Evolutionary conservation across 2,888 invertebrate species (phyloP), one percentile per base, ranked within the genome.

Genomic region (Ephialtes manifestator): DNA sequence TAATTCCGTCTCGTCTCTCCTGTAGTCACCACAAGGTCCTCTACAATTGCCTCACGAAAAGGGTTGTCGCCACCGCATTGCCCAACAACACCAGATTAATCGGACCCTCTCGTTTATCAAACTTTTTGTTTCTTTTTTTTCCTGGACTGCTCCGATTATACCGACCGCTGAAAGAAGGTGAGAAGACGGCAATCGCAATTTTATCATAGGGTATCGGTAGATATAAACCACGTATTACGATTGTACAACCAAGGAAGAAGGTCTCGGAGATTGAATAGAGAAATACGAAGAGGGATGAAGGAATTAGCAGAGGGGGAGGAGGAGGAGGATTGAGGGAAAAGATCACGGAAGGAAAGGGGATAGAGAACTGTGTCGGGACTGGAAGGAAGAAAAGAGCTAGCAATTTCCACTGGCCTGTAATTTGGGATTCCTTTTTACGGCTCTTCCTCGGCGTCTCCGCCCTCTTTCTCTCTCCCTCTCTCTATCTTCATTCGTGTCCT

Each of bases 381-480:
- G 79, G 77, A 85, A 86, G 81, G 71, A 83, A 87, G 86, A 86
- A 86, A 88, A 81, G 88, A 89, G 81, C 81, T 74, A 65, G 85
- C 87, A 88, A 89, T 89, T 89, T 89, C 81, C 83, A 85, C 85
- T 84, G 84, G 85, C 77, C 88, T 87, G 86, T 88, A 89, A 88
- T 89, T 88, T 88, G 83, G 84, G 83, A 86, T 88, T 88, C 87
- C 86, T 87, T 87, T 85, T 88, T 86, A 85, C 82, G 83, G 80
- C 83, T 83, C 83, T 85, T 87, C 68, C 83, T 80, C 72, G 81
- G 84, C 83, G 87, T 78, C 85, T 87, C 80, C 75, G 83, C 82
- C 71, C 85, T 78, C 80, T 67, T 65, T 68, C 53, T 35, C 35
- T 60, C 81, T 63, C 53, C 65, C 67, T 78, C 53, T 80, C 28